Conservation (phyloP, 1,140 invertebrate genomes). For the Drosophila bipectinata region DNA sequence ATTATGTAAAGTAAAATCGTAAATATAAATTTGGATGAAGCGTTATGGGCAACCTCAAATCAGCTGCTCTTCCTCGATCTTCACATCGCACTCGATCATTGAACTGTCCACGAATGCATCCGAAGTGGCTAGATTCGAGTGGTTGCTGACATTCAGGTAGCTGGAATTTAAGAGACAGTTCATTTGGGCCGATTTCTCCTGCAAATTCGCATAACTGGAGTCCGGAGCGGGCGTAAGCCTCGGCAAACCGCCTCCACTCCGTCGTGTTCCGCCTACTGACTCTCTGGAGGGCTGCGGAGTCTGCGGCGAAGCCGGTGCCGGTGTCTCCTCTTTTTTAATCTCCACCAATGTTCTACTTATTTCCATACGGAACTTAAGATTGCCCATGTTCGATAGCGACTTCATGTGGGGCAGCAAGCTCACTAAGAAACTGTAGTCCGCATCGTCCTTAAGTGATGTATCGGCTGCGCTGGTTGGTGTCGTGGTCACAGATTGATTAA, state of each 20-base stretch:
- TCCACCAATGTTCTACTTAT: constrained; percentile 61
- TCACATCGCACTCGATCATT: constrained; percentile 66
- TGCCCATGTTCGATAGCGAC: constrained; percentile 53
- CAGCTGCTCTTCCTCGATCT: constrained; percentile 67
- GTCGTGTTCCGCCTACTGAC: not conserved
- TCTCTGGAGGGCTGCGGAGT: not conserved
- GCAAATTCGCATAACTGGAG: constrained; percentile 1
- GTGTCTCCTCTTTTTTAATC: constrained; percentile 47
- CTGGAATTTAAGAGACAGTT: constrained; percentile 6
- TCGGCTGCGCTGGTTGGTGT: not conserved
- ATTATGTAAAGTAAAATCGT: constrained; percentile 8
- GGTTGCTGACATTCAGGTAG: constrained; percentile 7
- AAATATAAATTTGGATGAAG: constrained; percentile 32
- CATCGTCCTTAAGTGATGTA: constrained; percentile 45
- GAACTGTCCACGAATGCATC: constrained; percentile 34
- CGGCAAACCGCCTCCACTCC: constrained; percentile 13
- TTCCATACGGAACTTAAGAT: constrained; percentile 62
- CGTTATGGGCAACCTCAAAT: constrained; percentile 14
- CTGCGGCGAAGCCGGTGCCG: not conserved
- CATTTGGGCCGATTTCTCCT: not conserved
- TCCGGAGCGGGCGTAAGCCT: constrained; percentile 40
- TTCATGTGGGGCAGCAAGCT: constrained; percentile 69
- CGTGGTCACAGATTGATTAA: not conserved
- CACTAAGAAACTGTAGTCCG: constrained; percentile 63
- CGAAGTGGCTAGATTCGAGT: constrained; percentile 10